Percentiles rank a stretch among this genome's conserved stretches.
Conservation (phyloP, 2,113 vertebrate genomes). For the Scomber colias region DNA sequence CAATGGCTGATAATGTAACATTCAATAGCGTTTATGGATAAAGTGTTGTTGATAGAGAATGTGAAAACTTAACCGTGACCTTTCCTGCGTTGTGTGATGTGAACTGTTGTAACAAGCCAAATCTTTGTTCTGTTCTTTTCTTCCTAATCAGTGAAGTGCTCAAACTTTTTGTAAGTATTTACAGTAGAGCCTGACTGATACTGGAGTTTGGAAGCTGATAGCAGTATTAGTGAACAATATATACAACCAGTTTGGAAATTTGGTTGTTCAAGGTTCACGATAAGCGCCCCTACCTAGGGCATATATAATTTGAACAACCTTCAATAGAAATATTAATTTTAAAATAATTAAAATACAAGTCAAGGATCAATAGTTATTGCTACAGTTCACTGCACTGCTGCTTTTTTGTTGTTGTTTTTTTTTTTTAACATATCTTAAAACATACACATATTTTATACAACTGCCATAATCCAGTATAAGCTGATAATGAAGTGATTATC, state of each 20-base stretch:
- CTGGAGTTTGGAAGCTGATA: not conserved
- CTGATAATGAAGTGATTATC: too few species aligned
- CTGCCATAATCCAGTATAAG: constrained; percentile 2
- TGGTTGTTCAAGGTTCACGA: not conserved
- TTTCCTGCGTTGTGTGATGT: constrained; percentile 35
- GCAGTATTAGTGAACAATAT: not conserved
- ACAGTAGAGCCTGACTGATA: not conserved
- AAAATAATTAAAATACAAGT: not conserved
- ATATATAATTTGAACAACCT: too few species aligned
- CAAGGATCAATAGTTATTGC: not conserved
- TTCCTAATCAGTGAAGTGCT: constrained; percentile 32
- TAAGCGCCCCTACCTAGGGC: not conserved
- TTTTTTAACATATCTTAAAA: not conserved
- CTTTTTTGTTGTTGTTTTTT: not conserved
- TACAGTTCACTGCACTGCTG: not conserved
- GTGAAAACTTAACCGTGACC: constrained; percentile 46
- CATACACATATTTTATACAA: not conserved
- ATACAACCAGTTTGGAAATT: not conserved
- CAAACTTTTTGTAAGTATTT: constrained; percentile 4
- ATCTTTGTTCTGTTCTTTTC: constrained; percentile 39
- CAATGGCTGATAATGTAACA: constrained; percentile 53
- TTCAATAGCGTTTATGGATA: constrained; percentile 57
- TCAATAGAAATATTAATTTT: not conserved
- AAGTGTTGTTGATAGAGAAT: constrained; percentile 46
- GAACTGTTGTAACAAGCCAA: constrained; percentile 9